Base-by-base conservation (phyloP, 2,113 vertebrate genomes). In the Polyodon spathula region DNA sequence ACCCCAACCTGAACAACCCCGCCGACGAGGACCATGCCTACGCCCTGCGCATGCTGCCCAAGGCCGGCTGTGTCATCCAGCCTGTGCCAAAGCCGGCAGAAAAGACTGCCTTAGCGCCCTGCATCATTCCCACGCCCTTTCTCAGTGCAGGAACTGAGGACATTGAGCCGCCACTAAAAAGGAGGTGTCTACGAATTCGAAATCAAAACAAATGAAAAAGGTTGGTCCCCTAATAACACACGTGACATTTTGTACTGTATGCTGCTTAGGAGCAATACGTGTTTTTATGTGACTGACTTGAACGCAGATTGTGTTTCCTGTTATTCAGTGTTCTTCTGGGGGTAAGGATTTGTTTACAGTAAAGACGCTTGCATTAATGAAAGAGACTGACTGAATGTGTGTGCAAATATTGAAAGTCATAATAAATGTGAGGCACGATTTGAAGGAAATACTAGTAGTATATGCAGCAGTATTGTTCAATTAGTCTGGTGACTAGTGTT, bases 171-270 rank as follows among this genome's bases (percentile, higher is more conserved):
- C 93, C 94, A 6, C 79, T 97, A 77, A 99, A 99, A 89, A 93
- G 96, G 84, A 94, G 96, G 88, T 99, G 96, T 79, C 91, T 99
- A 89, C 94, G 96, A 86, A 99, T 97, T 83, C 91, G 95, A 92
- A 99, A 99, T 92, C 96, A 99, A 86, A 99, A 99, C 89, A 98
- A 99, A 88, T 98, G 68, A 86, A 60, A 86, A 88, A 91, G 90
- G 90, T 92, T 89, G 84, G 90, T 92, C 84, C 79, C 66, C 16
- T 55, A 27, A 27, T 27, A 27, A 27, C 27, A 27, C 27, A 3
- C 3, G 27, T 27, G 27, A 27, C 27, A 27, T 27, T 27, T 27
- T 27, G 27, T 27, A 27, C 3, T 27, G 27, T 27, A 27, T 27
- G 27, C 27, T 27, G 27, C 27, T 27, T 27, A 27, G 27, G 27